A percentile compares a stretch with the other conserved stretches of the same genome.
phyloP scores from a whole-genome alignment of 2,113 vertebrate species.

The Triplophysa tibetana region DNA sequence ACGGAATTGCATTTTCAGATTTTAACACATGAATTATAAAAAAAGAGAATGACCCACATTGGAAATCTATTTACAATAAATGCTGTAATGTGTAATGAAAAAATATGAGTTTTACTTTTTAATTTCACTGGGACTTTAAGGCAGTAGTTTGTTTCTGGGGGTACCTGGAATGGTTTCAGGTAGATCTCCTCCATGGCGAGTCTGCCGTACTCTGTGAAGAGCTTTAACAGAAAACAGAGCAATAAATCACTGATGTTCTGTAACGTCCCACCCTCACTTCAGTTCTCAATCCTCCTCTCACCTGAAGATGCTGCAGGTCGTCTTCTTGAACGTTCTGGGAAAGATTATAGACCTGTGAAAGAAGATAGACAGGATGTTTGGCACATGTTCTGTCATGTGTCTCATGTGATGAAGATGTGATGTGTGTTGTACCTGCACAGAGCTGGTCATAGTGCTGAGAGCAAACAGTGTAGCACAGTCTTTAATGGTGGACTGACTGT shows the following conservation, averaged over 20 bases:
- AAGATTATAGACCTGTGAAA: slow-evolving; percentile 90
- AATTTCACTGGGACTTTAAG: no score
- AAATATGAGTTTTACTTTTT: no score
- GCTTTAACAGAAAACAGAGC: slow-evolving; percentile 67
- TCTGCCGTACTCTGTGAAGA: slow-evolving; percentile 97
- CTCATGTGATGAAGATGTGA: no score
- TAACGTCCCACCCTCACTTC: no score
- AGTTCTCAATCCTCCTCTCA: slow-evolving; percentile 51
- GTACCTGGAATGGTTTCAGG: slow-evolving; percentile 95
- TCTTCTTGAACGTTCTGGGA: slow-evolving; percentile 99
- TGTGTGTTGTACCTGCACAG: slow-evolving; percentile 83
- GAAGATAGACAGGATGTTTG: neutral
- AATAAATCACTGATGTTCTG: no score
- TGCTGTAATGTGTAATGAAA: no score
- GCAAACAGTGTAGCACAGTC: slow-evolving; percentile 98
- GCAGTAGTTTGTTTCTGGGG: no score
- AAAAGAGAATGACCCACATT: no score
- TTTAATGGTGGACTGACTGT: slow-evolving; percentile 98
- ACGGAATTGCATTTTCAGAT: no score
- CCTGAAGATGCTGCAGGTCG: slow-evolving; percentile 97
- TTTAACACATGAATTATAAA: no score
- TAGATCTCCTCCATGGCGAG: slow-evolving; percentile 98
- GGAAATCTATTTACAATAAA: no score
- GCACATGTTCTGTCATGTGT: neutral
- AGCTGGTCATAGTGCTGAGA: slow-evolving; percentile 98